Evolutionary conservation across 2,797 vertebrate genomes (phyloP).

Genomic region (Epinephelus malabaricus): DNA sequence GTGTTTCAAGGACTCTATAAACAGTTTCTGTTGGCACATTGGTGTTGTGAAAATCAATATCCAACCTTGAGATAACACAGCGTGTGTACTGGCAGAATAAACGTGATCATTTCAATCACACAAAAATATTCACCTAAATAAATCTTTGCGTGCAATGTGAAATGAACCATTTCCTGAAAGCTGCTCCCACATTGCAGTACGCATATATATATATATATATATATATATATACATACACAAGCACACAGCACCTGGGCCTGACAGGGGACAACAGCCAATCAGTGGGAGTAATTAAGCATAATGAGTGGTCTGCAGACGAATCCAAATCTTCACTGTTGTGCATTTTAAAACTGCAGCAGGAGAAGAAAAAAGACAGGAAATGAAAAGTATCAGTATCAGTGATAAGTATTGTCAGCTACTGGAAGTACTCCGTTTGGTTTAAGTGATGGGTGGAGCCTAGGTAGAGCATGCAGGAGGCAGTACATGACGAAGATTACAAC

Average conservation of each 20-base stretch:
- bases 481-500: too few species aligned
- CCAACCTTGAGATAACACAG: conserved; percentile 5
- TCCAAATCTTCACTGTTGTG: conserved; percentile 35
- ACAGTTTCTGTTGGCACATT: conserved; percentile 19
- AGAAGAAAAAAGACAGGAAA: neutral
- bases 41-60: conserved; percentile 31
- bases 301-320: conserved; percentile 41
- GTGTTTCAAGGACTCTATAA: conserved; percentile 18
- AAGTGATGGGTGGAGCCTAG: too few species aligned
- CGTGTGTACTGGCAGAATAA: neutral
- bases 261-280: conserved; percentile 41
- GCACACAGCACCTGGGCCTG: conserved; percentile 14
- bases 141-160: neutral
- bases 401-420: too few species aligned
- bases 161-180: neutral
- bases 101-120: neutral
- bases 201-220: neutral
- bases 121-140: neutral
- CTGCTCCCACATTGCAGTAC: neutral
- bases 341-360: conserved; percentile 41
- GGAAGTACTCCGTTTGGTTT: too few species aligned
- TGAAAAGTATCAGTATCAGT: neutral
- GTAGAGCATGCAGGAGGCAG: too few species aligned
- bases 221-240: neutral
- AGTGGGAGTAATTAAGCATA: conserved; percentile 55